Percentiles rank a stretch among this genome's conserved stretches.
Conservation (phyloP, 2,888 invertebrate species). For the Oscheius sp. region DNA sequence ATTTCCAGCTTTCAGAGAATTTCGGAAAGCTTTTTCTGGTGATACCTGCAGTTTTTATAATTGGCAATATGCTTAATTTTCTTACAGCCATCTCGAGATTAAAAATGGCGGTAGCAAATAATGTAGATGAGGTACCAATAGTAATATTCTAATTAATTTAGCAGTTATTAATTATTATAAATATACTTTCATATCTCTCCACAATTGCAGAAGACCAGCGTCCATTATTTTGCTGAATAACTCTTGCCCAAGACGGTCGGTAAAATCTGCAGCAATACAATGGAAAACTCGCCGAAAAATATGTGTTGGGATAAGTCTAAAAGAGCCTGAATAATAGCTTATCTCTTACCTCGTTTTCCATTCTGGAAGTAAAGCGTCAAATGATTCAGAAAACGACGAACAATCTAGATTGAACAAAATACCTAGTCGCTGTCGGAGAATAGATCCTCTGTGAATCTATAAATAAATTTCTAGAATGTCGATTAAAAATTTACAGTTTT, state of each 20-base stretch:
- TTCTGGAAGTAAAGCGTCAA: not conserved
- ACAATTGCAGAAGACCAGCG: not conserved
- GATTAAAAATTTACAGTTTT: not conserved
- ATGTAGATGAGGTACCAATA: conserved; percentile 16
- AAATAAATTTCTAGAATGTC: not conserved
- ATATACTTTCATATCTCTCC: conserved; percentile 20
- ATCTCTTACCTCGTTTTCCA: not conserved
- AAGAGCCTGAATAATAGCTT: not conserved
- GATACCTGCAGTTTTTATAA: not conserved
- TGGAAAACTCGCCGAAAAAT: not conserved
- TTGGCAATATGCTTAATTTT: not conserved
- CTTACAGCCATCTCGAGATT: conserved; percentile 11
- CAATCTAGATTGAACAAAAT: not conserved
- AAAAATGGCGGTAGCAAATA: conserved; percentile 11
- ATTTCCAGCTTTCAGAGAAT: not conserved
- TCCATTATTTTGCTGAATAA: not conserved
- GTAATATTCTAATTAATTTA: conserved; percentile 10
- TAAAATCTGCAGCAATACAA: not conserved
- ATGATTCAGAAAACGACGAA: not conserved
- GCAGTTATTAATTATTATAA: not conserved
- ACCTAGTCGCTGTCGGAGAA: not conserved
- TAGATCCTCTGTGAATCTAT: not conserved
- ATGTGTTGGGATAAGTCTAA: not conserved
- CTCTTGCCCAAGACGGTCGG: not conserved
- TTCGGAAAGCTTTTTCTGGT: conserved; percentile 7